A percentile compares a stretch with the other conserved stretches of the same genome.
Evolutionary conservation across 2,113 vertebrate species (phyloP).

Genomic region (Oncorhynchus tshawytscha): DNA sequence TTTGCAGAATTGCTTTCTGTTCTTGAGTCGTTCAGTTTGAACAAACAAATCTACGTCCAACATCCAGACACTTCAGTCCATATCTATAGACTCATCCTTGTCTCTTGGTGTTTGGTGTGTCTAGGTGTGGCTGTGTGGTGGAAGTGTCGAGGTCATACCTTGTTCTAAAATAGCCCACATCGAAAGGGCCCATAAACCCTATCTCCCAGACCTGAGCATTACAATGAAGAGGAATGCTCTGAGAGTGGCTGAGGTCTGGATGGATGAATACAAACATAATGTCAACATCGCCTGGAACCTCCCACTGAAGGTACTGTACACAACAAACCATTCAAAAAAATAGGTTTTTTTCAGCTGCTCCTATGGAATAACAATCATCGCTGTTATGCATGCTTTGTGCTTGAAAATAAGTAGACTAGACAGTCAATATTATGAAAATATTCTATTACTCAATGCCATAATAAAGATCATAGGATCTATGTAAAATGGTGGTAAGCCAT

Average conservation of each 20-base stretch:
- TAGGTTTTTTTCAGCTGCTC: too few relatives aligned
- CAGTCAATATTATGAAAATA: background rate
- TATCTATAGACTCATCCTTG: background rate
- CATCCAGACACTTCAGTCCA: background rate
- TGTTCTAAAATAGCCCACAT: constrained; percentile 78
- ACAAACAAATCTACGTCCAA: background rate
- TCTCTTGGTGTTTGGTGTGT: background rate
- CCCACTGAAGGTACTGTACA: constrained; percentile 61
- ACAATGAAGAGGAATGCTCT: constrained; percentile 70
- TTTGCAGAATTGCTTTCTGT: too few relatives aligned
- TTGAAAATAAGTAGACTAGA: constrained; percentile 71
- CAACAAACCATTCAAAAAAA: too few relatives aligned
- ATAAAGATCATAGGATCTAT: background rate
- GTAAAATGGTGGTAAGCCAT: background rate
- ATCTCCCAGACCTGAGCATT: constrained; percentile 51
- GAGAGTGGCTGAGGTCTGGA: constrained; percentile 76
- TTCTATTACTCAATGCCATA: background rate
- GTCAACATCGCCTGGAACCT: constrained; percentile 77
- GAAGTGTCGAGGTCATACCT: constrained; percentile 78
- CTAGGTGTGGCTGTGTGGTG: constrained; percentile 81
- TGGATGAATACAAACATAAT: constrained; percentile 80
- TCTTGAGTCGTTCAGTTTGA: background rate
- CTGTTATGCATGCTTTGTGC: constrained; percentile 52
- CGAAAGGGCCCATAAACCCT: constrained; percentile 75
- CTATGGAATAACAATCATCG: too few relatives aligned